Percentiles rank a stretch among this genome's conserved stretches.
Evolutionary conservation across 2,797 vertebrate genomes (phyloP).

Genomic region (Chelidonichthys spinosus): DNA sequence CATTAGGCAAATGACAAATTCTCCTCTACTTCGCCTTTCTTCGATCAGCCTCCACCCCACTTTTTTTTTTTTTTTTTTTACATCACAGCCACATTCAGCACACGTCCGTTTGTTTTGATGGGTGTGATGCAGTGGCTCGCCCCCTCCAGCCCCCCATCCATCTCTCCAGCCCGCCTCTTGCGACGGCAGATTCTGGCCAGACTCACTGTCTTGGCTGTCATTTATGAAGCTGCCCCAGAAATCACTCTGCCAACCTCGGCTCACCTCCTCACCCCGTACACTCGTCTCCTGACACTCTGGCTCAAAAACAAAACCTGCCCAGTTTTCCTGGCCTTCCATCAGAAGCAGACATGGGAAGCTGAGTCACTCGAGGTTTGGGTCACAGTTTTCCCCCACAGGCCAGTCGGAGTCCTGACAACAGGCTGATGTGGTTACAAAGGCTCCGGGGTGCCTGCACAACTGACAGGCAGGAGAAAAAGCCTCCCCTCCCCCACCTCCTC

Average conservation of each 20-base stretch:
- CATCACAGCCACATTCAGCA: slow-evolving; percentile 59
- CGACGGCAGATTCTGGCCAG: slow-evolving; percentile 44
- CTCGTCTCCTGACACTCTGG: not conserved
- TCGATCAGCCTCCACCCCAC: slow-evolving; percentile 43
- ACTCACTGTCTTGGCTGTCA: slow-evolving; percentile 80
- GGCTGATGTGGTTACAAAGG: slow-evolving; percentile 47
- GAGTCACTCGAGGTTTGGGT: slow-evolving; percentile 60
- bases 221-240: slow-evolving; percentile 64
- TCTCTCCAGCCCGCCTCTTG: slow-evolving; percentile 42
- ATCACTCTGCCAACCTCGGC: slow-evolving; percentile 39
- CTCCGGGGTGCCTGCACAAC: slow-evolving; percentile 47
- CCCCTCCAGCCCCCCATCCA: slow-evolving; percentile 36
- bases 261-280: slow-evolving; percentile 19
- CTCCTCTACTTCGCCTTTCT: slow-evolving; percentile 31
- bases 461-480: slow-evolving; percentile 64
- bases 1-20: slow-evolving; percentile 82
- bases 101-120: slow-evolving; percentile 74
- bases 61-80: slow-evolving; percentile 2
- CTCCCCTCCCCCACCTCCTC: not conserved
- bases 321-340: slow-evolving; percentile 17
- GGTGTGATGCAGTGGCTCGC: slow-evolving; percentile 27
- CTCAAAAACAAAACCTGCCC: slow-evolving; percentile 25
- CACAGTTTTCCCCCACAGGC: slow-evolving; percentile 23
- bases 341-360: slow-evolving; percentile 40
- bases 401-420: slow-evolving; percentile 39